Percentiles rank a stretch among this genome's conserved stretches.
These are phyloP conservation scores for Eupleurogrammus muticus DNA, from an alignment of 2,797 vertebrate species.

Conservation along the genomic window DNA sequence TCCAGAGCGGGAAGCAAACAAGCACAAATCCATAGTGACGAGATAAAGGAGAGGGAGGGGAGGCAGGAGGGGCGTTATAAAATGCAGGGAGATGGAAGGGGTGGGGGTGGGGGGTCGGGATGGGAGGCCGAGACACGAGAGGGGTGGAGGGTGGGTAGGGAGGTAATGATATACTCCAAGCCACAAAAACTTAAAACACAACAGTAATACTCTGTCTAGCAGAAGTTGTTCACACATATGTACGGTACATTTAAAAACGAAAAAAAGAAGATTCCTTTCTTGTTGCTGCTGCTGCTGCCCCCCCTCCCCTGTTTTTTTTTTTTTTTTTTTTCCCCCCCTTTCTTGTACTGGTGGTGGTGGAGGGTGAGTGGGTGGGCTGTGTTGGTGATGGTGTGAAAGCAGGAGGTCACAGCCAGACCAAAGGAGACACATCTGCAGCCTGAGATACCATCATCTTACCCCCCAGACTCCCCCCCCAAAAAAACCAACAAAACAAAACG, in stretches of 20 bases:
- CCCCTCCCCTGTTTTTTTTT: neutral
- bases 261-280: constrained; percentile 42
- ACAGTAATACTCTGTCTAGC: constrained; percentile 67
- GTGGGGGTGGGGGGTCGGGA: neutral
- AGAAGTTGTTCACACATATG: constrained; percentile 66
- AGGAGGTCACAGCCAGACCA: constrained; percentile 86
- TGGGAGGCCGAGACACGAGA: constrained; percentile 44
- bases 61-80: neutral
- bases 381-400: constrained; percentile 79
- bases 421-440: constrained; percentile 89
- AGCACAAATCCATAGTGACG: constrained; percentile 43
- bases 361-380: constrained; percentile 78
- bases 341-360: constrained; percentile 54
- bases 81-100: constrained; percentile 18
- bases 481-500: constrained; percentile 54
- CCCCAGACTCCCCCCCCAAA: neutral
- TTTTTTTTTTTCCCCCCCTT: neutral
- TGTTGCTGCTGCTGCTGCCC: constrained; percentile 3
- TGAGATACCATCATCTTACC: constrained; percentile 81
- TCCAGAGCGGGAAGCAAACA: constrained; percentile 34
- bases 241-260: constrained; percentile 65
- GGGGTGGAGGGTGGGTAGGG: constrained; percentile 32
- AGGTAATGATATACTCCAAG: constrained; percentile 71
- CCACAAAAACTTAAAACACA: constrained; percentile 74
- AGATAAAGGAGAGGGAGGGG: neutral